These are phyloP conservation scores for Anhinga anhinga DNA, from an alignment of 2,113 vertebrate species.

Conservation along the genomic window DNA sequence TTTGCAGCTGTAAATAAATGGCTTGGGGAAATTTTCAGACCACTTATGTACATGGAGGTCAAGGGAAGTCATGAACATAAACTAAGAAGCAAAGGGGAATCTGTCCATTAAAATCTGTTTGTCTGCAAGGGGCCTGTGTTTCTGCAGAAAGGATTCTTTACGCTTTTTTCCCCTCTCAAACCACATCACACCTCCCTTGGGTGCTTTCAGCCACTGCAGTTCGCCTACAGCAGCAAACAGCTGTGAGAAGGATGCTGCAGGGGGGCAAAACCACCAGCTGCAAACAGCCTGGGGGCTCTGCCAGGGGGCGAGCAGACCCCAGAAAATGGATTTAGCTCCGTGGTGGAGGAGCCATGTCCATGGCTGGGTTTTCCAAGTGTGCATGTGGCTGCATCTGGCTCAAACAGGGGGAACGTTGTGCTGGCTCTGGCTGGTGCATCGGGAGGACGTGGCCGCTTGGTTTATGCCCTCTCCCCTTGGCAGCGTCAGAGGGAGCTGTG, in stretches of 20 bases:
- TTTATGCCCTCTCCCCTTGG: not conserved
- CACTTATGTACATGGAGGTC: not conserved
- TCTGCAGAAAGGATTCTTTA: not conserved
- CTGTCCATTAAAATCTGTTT: not conserved
- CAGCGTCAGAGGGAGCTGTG: not conserved
- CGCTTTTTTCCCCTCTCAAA: not conserved
- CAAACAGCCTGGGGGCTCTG: not conserved
- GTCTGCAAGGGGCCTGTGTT: not conserved
- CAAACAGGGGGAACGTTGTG: no score
- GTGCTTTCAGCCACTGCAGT: not conserved
- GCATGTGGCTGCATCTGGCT: not conserved
- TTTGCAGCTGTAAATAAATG: not conserved
- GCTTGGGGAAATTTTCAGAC: not conserved
- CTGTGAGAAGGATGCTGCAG: not conserved
- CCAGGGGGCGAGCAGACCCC: not conserved
- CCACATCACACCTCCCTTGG: not conserved
- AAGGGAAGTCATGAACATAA: not conserved
- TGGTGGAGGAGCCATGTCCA: rapidly evolving
- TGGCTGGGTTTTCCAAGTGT: not conserved
- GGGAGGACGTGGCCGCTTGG: rapidly evolving
- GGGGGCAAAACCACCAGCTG: not conserved
- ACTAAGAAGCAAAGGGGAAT: not conserved
- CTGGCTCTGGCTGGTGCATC: rapidly evolving
- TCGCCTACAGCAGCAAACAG: not conserved
- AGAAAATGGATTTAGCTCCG: not conserved